A percentile compares a stretch with the other conserved stretches of the same genome.
phyloP scores from a whole-genome alignment of 2,113 vertebrate species.

The Chloropsis cyanopogon region DNA sequence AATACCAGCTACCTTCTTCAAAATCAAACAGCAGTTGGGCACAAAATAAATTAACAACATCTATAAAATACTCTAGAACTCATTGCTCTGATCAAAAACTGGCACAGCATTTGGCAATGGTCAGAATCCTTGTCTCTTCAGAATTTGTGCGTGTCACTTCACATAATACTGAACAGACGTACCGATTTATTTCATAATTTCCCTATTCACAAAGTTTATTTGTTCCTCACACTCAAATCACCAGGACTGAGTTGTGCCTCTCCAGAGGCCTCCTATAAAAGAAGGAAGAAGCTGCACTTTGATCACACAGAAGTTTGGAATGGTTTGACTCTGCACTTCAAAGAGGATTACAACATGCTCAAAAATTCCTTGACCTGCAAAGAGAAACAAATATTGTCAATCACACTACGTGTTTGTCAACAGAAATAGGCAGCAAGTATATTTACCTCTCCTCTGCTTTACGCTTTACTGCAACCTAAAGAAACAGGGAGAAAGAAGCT shows the following conservation, averaged over 20 bases:
- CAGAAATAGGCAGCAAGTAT: neutral
- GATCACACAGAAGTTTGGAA: slow-evolving; percentile 2
- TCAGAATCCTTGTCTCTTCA: neutral
- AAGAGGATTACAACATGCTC: slow-evolving; percentile 68
- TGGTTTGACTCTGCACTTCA: slow-evolving; percentile 7
- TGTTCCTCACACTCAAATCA: neutral
- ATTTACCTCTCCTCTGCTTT: neutral
- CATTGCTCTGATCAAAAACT: neutral
- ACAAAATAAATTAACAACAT: neutral
- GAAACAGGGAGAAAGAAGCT: neutral
- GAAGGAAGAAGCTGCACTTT: neutral
- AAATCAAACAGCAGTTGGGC: neutral
- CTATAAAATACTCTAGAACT: neutral
- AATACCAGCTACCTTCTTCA: neutral
- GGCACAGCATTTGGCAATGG: neutral
- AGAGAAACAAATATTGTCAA: slow-evolving; percentile 19
- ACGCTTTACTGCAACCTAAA: neutral
- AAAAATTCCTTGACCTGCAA: slow-evolving; percentile 81
- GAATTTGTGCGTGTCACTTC: neutral
- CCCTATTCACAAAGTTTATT: neutral
- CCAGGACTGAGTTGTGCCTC: neutral
- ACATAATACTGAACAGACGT: neutral
- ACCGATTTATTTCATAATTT: neutral
- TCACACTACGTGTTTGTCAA: neutral
- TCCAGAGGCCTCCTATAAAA: slow-evolving; percentile 11